Conservation (phyloP, 2,888 invertebrate species). For the Holacanthella duospinosa region DNA sequence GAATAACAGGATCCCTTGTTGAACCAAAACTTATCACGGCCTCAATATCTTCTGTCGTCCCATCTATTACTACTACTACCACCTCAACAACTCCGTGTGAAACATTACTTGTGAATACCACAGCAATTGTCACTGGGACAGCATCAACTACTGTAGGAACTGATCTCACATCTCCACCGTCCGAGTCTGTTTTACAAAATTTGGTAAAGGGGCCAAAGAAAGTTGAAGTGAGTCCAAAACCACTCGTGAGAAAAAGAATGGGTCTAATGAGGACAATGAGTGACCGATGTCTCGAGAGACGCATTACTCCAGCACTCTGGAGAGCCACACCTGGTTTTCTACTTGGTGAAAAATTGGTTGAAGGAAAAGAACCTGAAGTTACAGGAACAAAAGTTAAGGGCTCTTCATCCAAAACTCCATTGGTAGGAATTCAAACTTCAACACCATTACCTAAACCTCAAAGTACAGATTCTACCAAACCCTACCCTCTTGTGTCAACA, state of each 20-base stretch:
- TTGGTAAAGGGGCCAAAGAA: slow-evolving; percentile 14
- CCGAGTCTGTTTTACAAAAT: background rate
- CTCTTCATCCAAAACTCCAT: background rate
- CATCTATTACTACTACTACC: slow-evolving; percentile 14
- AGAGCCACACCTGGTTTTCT: slow-evolving; percentile 29
- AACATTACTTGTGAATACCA: slow-evolving; percentile 4
- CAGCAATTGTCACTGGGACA: slow-evolving; percentile 5
- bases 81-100: slow-evolving; percentile 8
- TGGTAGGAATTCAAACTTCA: background rate
- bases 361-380: slow-evolving; percentile 17
- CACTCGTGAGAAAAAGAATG: slow-evolving; percentile 34
- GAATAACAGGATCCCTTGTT: background rate
- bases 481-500: slow-evolving; percentile 22
- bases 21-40: slow-evolving; percentile 9
- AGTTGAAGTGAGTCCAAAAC: slow-evolving; percentile 18
- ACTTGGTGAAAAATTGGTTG: slow-evolving; percentile 29
- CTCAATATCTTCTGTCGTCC: slow-evolving; percentile 7
- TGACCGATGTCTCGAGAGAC: slow-evolving; percentile 39
- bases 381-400: background rate
- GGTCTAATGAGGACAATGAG: slow-evolving; percentile 40
- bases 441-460: background rate
- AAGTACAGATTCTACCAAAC: background rate
- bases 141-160: slow-evolving; percentile 9
- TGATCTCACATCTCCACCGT: slow-evolving; percentile 7
- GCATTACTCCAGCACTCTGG: slow-evolving; percentile 33